phyloP scores from a whole-genome alignment of 1,140 invertebrate genomes.

The Hydropsyche tenuis region DNA sequence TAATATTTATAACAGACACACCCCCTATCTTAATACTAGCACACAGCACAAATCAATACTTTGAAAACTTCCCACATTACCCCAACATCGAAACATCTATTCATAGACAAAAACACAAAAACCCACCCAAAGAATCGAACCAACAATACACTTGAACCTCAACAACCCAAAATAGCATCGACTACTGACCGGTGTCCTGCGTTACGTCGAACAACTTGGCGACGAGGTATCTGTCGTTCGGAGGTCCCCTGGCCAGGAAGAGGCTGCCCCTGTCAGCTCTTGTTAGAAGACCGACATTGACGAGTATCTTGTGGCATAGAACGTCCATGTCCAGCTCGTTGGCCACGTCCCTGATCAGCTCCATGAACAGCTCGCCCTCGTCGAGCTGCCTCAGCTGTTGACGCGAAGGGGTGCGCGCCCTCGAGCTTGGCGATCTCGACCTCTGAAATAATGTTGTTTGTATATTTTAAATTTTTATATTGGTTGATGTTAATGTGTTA shows the following conservation, averaged over 20 bases:
- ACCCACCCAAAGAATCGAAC: no score
- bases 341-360: conserved; percentile 90
- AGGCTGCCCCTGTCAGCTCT: conserved; percentile 86
- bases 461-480: no score
- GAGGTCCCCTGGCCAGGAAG: conserved; percentile 81
- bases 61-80: no score
- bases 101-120: no score
- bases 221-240: conserved; percentile 77
- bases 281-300: conserved; percentile 87
- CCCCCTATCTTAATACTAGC: no score
- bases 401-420: conserved; percentile 59
- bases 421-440: conserved; percentile 63
- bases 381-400: conserved; percentile 70
- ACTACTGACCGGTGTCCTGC: conserved; percentile 75
- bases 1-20: no score
- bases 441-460: conserved; percentile 54
- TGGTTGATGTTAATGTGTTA: background rate
- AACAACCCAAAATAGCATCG: no score
- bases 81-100: no score
- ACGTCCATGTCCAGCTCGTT: conserved; percentile 93
- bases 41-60: no score
- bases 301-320: conserved; percentile 92
- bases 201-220: conserved; percentile 93
- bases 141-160: no score
- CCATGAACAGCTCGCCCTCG: conserved; percentile 88